Evolutionary conservation across 2,888 invertebrate species (phyloP), one percentile per base, ranked within the genome.

Genomic region (Lottia gigantea): DNA sequence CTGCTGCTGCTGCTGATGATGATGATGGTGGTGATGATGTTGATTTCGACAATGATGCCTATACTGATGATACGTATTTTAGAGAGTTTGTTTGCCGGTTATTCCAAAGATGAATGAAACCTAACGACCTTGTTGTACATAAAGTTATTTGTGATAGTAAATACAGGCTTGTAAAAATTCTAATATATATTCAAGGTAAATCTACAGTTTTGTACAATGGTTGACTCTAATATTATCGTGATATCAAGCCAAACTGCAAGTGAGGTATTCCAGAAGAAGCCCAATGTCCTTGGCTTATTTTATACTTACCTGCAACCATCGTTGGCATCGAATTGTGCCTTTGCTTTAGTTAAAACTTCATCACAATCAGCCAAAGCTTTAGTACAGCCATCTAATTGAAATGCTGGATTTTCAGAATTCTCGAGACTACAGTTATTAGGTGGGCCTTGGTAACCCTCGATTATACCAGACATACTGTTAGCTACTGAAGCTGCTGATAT

Each of bases 401-500:
- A 55, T 4, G 55, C 55, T 55, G 55, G 55, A 16, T 55, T 55
- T n/a, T 55, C 23, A 19, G 55, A 55, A 55, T 55, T 55, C 23
- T 55, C 55, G 7, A 55, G 23, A 19, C 19, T 55, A 16, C 55
- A 55, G 11, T 55, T 55, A 55, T 55, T 55, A 55, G 55, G 55
- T n/a, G 55, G 55, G n/a, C 55, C 55, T 55, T 55, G 55, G 11
- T 55, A 55, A 8, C 55, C 55, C 23, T 55, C 23, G 23, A 55
- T 55, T 19, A 55, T 55, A 55, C 23, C 55, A n/a, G 55, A 8
- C 55, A 55, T 55, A 55, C 55, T 55, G 19, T 55, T n/a, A 23
- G 55, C 55, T 11, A 55, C 55, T 19, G 55, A n/a, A 55, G 55
- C 55, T n/a, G 55, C 55, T 19, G 55, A 55, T 55, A 55, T 55